These are phyloP conservation scores for Sinocyclocheilus grahami DNA, from an alignment of 2,113 vertebrate genomes.

Conservation along the genomic window DNA sequence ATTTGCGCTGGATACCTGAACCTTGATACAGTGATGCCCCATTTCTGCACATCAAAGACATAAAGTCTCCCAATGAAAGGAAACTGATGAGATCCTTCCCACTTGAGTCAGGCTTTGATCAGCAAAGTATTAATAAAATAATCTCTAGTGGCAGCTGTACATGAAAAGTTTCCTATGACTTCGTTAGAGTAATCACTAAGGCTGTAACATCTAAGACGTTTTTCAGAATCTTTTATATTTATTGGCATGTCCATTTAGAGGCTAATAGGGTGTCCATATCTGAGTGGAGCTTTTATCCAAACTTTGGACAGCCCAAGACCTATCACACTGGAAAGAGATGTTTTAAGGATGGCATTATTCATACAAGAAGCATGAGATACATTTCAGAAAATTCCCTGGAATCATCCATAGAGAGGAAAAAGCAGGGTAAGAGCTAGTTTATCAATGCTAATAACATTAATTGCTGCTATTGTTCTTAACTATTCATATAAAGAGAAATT, in stretches of 20 bases:
- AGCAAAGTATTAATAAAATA: not conserved
- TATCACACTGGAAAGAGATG: slow-evolving; percentile 65
- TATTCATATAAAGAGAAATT: not conserved
- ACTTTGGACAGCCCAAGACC: slow-evolving; percentile 47
- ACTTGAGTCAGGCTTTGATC: slow-evolving; percentile 54
- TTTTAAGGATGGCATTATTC: slow-evolving; percentile 52
- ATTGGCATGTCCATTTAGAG: slow-evolving; percentile 41
- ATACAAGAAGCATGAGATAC: slow-evolving; percentile 40
- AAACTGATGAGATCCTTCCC: slow-evolving; percentile 57
- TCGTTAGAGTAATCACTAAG: not conserved
- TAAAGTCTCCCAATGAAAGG: slow-evolving; percentile 53
- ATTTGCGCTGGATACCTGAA: slow-evolving; percentile 58
- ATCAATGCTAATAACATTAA: not conserved
- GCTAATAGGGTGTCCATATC: slow-evolving; percentile 34
- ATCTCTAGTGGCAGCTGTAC: not conserved
- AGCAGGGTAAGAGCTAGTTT: slow-evolving; percentile 54
- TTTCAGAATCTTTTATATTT: not conserved
- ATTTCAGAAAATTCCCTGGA: slow-evolving; percentile 54
- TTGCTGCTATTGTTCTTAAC: not conserved
- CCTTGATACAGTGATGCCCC: slow-evolving; percentile 63
- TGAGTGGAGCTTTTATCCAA: slow-evolving; percentile 71
- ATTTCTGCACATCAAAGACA: slow-evolving; percentile 61
- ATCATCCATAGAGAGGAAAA: slow-evolving; percentile 59
- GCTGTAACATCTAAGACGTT: not conserved
- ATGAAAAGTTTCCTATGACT: not conserved